Evolutionary conservation across 1,140 invertebrate genomes (phyloP).

Genomic region (Idris sp.): DNA sequence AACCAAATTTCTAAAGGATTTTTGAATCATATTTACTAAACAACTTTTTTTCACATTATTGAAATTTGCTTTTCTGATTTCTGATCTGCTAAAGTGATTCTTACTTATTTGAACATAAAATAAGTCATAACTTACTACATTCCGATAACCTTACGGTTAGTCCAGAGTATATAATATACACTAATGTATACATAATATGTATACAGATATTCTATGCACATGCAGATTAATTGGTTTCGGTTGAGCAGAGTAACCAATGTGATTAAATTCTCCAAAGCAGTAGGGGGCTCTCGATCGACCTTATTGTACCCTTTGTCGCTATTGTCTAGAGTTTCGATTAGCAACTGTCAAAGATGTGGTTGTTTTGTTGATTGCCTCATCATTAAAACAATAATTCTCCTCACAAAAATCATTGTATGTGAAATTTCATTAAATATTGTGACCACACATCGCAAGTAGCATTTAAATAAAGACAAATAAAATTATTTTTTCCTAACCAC

Average conservation of each 20-base stretch:
- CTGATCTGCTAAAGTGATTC: slow-evolving; percentile 28
- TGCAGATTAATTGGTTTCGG: slow-evolving; percentile 73
- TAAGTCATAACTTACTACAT: slow-evolving; percentile 12
- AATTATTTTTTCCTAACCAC: too few relatives aligned
- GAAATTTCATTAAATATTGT: slow-evolving; percentile 18
- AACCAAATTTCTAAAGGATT: too few relatives aligned
- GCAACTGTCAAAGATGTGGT: slow-evolving; percentile 63
- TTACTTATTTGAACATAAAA: slow-evolving; percentile 26
- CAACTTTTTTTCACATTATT: too few relatives aligned
- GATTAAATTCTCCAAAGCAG: slow-evolving; percentile 72
- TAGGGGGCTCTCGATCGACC: slow-evolving; percentile 59
- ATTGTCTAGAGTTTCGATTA: slow-evolving; percentile 61
- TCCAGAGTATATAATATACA: slow-evolving; percentile 31
- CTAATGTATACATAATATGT: slow-evolving; percentile 56
- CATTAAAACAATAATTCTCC: slow-evolving; percentile 53
- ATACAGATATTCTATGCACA: slow-evolving; percentile 59
- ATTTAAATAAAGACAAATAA: too few relatives aligned
- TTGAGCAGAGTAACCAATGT: slow-evolving; percentile 71
- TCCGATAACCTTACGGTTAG: not conserved
- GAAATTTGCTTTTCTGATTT: too few relatives aligned
- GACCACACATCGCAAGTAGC: too few relatives aligned
- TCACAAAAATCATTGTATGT: slow-evolving; percentile 24
- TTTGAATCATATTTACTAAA: too few relatives aligned
- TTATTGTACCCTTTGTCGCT: slow-evolving; percentile 60
- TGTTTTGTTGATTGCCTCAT: slow-evolving; percentile 59